Percentiles rank a stretch among this genome's conserved stretches.
phyloP scores from a whole-genome alignment of 2,797 vertebrate species.

The Emys orbicularis region DNA sequence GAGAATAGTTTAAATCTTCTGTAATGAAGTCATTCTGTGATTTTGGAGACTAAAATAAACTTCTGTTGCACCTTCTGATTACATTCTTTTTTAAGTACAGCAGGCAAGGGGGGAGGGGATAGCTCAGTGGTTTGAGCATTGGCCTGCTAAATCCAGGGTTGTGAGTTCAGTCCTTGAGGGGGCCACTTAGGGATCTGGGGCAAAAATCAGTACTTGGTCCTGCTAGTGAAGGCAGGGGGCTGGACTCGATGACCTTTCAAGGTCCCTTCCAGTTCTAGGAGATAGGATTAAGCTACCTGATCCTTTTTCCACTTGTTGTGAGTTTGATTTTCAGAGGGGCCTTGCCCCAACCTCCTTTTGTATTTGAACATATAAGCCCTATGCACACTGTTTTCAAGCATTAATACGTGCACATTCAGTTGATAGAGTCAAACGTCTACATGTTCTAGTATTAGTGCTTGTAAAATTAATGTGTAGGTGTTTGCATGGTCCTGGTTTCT shows the following conservation, averaged over 20 bases:
- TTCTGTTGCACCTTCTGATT: constrained; percentile 5
- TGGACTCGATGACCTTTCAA: too few species aligned
- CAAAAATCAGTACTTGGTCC: too few species aligned
- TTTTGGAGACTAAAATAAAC: neutral
- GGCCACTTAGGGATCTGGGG: too few species aligned
- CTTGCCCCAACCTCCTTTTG: neutral
- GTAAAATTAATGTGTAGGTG: neutral
- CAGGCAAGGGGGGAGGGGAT: too few species aligned
- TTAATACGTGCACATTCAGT: neutral
- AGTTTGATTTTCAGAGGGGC: neutral
- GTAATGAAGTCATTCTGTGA: neutral
- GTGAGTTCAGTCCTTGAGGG: too few species aligned
- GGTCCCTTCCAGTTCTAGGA: too few species aligned
- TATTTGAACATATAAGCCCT: neutral
- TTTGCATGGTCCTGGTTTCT: neutral
- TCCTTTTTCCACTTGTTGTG: neutral
- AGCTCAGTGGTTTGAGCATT: too few species aligned
- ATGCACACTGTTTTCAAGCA: neutral
- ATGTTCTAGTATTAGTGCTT: neutral
- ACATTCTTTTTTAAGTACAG: neutral
- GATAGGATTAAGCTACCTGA: neutral
- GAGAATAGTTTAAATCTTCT: constrained; percentile 31
- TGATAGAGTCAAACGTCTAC: neutral
- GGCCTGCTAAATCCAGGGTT: too few species aligned
- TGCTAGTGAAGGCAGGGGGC: too few species aligned